These are phyloP conservation scores for Orbicella faveolata DNA, from an alignment of 64 coral and sea anemone species.

Conservation along the genomic window DNA sequence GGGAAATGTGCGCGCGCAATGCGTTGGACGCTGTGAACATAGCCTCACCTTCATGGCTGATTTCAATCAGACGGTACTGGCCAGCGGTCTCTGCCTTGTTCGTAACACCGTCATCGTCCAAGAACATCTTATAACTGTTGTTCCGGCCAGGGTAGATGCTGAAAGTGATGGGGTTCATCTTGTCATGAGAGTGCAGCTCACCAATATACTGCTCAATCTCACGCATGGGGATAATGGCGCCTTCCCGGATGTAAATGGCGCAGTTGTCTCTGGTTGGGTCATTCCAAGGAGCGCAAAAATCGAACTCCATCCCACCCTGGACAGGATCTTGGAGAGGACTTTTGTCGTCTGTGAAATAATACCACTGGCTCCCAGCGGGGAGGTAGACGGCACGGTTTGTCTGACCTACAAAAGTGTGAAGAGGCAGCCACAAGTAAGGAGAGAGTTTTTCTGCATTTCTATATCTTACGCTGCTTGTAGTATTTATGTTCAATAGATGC, in stretches of 20 bases:
- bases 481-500: too few species aligned
- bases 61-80: constrained; percentile 53
- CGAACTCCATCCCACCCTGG: constrained; percentile 66
- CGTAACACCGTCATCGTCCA: constrained; percentile 72
- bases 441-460: too few species aligned
- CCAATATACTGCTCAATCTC: constrained; percentile 84
- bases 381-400: constrained; percentile 74
- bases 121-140: constrained; percentile 44
- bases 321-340: constrained; percentile 34
- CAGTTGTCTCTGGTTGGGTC: constrained; percentile 60
- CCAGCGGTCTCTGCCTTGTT: constrained; percentile 40
- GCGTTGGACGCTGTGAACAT: neutral
- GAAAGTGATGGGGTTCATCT: constrained; percentile 68
- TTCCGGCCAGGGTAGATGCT: constrained; percentile 72
- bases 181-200: constrained; percentile 61
- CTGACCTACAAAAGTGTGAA: constrained; percentile 32
- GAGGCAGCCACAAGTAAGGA: too few species aligned
- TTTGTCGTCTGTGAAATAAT: constrained; percentile 66
- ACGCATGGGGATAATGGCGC: constrained; percentile 72
- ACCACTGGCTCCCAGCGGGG: constrained; percentile 65
- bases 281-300: constrained; percentile 77
- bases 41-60: constrained; percentile 63
- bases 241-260: constrained; percentile 68
- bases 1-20: too few species aligned
- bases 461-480: too few species aligned